phyloP scores from a whole-genome alignment of 2,113 vertebrate species.

The Anolis carolinensis region DNA sequence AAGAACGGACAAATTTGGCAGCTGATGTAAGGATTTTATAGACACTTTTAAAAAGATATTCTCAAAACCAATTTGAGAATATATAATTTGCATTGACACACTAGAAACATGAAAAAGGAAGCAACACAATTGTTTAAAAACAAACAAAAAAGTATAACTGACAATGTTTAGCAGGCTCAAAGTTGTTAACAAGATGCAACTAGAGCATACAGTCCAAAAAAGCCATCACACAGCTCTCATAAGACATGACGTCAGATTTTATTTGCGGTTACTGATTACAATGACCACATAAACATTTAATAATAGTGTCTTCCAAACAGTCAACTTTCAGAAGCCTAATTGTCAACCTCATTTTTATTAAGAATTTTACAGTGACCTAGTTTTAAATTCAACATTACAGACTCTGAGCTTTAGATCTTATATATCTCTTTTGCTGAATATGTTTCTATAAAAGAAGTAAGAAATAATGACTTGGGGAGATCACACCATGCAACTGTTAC shows the following conservation, averaged over 20 bases:
- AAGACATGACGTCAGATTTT: not conserved
- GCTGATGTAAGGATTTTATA: not conserved
- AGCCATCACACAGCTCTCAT: not conserved
- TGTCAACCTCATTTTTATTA: not conserved
- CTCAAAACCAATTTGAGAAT: not conserved
- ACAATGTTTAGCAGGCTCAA: too few species aligned
- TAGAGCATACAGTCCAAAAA: too few species aligned
- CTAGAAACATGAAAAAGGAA: not conserved
- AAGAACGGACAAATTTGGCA: not conserved
- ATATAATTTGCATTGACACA: too few species aligned
- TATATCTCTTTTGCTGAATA: not conserved
- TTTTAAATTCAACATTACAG: not conserved
- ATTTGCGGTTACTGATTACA: not conserved
- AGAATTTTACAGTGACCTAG: not conserved
- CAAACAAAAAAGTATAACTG: not conserved
- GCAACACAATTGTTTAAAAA: not conserved
- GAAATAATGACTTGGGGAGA: not conserved
- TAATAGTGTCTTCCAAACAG: not conserved
- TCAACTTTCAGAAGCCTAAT: not conserved
- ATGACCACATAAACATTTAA: not conserved
- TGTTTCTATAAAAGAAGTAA: not conserved
- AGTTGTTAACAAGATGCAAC: too few species aligned
- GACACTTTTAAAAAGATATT: not conserved
- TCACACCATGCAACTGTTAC: too few species aligned
- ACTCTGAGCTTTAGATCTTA: not conserved